Conservation (phyloP, 2,888 invertebrate genomes). For the Cephus pygmeus region DNA sequence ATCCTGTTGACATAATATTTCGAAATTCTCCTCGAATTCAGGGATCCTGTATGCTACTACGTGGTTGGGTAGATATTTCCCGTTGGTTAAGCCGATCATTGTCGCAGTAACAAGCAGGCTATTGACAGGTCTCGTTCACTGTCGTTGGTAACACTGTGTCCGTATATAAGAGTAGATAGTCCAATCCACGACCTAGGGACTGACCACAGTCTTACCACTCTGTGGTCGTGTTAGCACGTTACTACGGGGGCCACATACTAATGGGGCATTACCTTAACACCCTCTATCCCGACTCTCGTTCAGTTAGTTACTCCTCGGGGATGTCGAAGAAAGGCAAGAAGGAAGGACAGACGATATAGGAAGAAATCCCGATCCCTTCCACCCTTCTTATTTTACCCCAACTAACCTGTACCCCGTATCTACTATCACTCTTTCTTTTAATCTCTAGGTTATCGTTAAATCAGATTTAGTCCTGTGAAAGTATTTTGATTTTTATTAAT, state of each 20-base stretch:
- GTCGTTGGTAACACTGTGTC: conserved; percentile 13
- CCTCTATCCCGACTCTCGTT: conserved; percentile 59
- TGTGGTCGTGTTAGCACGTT: conserved; percentile 53
- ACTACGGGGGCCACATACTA: conserved; percentile 63
- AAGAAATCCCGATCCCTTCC: conserved; percentile 20
- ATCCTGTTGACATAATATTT: not conserved
- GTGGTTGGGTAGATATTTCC: conserved; percentile 51
- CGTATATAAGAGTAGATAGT: conserved; percentile 25
- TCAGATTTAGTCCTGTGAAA: not conserved
- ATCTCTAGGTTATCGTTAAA: not conserved
- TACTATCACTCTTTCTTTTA: conserved; percentile 4
- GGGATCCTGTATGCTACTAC: not conserved
- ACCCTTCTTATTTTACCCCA: conserved; percentile 12
- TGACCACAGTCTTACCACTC: conserved; percentile 48
- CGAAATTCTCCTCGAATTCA: not conserved
- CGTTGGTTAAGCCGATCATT: conserved; percentile 63
- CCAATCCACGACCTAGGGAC: conserved; percentile 32
- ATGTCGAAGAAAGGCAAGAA: conserved; percentile 31
- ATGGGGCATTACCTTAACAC: conserved; percentile 65
- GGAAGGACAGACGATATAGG: conserved; percentile 21
- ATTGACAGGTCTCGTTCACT: conserved; percentile 58
- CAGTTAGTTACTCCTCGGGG: conserved; percentile 64
- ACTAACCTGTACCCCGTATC: not conserved
- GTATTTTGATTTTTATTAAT: not conserved
- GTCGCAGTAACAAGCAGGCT: conserved; percentile 63